Conservation (phyloP, 1,140 invertebrate species). For the honey bee (Apis mellifera) region Amel_HAv3.1 CM009932.2:13423001-13423500, state of each 20-base stretch:
- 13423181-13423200: conserved; percentile 8
- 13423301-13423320: conserved; percentile 6
- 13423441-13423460: conserved; percentile 56
- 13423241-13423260: conserved; percentile 2
- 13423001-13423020: conserved; percentile 46
- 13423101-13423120: background rate
- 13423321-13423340: conserved; percentile 32
- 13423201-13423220: background rate
- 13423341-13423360: too few relatives aligned
- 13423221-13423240: background rate
- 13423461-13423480: conserved; percentile 23
- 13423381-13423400: background rate
- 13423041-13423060: conserved; percentile 56
- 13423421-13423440: conserved; percentile 49
- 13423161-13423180: background rate
- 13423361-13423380: too few relatives aligned
- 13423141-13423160: too few relatives aligned
- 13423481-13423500: background rate
- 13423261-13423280: conserved; percentile 26
- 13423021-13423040: conserved; percentile 10
- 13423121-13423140: background rate
- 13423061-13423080: too few relatives aligned
- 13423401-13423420: conserved; percentile 22
- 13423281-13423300: conserved; percentile 17
- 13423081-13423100: too few relatives aligned